Evolutionary conservation across 37 sponge, comb jelly and placozoan species (phyloP).

Genomic region (Tethya wilhelma): DNA sequence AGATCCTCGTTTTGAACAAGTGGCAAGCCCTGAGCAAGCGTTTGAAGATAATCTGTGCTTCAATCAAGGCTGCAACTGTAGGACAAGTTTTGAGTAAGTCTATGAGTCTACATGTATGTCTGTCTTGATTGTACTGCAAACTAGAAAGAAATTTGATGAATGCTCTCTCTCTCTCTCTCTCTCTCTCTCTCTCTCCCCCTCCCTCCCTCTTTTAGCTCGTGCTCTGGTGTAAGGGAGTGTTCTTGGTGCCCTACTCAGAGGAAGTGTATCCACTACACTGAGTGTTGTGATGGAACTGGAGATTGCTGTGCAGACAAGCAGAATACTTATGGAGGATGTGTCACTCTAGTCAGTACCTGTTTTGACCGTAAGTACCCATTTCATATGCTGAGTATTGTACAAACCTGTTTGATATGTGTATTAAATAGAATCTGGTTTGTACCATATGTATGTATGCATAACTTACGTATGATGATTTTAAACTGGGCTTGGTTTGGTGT

Average conservation of each 20-base stretch:
- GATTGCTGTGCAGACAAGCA: constrained; percentile 28
- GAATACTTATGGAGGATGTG: too few species aligned
- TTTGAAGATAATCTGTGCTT: constrained; percentile 1
- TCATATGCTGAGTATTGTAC: too few species aligned
- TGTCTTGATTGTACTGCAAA: too few species aligned
- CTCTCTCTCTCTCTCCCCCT: neutral
- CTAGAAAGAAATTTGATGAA: neutral
- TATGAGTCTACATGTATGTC: too few species aligned
- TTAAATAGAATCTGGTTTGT: too few species aligned
- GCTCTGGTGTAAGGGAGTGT: constrained; percentile 29
- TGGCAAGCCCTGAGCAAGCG: neutral
- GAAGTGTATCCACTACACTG: constrained; percentile 26
- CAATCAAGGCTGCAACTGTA: constrained; percentile 29
- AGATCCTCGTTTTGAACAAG: too few species aligned
- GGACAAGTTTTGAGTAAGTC: neutral
- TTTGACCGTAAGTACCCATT: too few species aligned
- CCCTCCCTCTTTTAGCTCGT: constrained; percentile 25
- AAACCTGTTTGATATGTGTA: too few species aligned
- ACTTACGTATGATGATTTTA: too few species aligned
- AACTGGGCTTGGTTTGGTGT: too few species aligned
- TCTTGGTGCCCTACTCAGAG: constrained; percentile 16
- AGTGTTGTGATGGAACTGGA: constrained; percentile 9
- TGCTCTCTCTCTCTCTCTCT: constrained; percentile 6
- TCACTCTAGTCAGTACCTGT: too few species aligned
- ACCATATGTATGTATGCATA: too few species aligned